phyloP scores from a whole-genome alignment of 2,797 vertebrate genomes.

The Leptoclinus maculatus region DNA sequence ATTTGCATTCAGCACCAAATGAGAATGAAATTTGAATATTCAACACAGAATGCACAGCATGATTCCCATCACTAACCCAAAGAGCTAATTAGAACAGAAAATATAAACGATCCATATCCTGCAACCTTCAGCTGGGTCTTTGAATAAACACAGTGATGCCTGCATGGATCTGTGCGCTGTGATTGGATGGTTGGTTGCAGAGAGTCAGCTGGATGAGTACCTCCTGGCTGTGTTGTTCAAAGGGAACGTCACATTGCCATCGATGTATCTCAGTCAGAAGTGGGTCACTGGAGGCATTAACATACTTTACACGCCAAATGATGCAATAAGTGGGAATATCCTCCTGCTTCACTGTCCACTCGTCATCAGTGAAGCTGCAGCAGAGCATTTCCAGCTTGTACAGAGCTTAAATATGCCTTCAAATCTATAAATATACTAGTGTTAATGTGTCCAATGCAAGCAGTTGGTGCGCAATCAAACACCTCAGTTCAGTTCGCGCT shows the following conservation, averaged over 20 bases:
- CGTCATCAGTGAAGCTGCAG: not conserved
- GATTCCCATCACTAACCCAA: conserved; percentile 53
- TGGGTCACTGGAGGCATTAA: conserved; percentile 77
- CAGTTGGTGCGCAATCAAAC: conserved; percentile 16
- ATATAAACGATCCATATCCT: conserved; percentile 50
- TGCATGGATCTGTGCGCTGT: conserved; percentile 20
- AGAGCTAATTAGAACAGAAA: conserved; percentile 66
- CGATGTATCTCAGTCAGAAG: conserved; percentile 68
- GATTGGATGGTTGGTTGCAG: conserved; percentile 66
- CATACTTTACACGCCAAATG: conserved; percentile 66
- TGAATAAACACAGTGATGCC: conserved; percentile 66
- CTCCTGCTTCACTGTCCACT: conserved; percentile 22
- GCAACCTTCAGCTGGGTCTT: conserved; percentile 59
- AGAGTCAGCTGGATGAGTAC: conserved; percentile 58
- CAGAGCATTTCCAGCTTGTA: not conserved
- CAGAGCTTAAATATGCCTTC: conserved; percentile 3
- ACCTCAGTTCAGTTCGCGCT: not conserved
- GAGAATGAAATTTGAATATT: conserved; percentile 53
- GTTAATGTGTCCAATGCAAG: not conserved
- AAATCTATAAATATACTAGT: not conserved
- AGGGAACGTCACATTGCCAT: conserved; percentile 59
- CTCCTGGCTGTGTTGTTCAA: conserved; percentile 65
- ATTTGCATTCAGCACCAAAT: conserved; percentile 51
- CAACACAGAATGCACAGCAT: conserved; percentile 38
- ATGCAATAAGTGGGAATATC: conserved; percentile 64